Conservation (phyloP, 2,113 vertebrate genomes). For the Sinocyclocheilus rhinocerous region DNA sequence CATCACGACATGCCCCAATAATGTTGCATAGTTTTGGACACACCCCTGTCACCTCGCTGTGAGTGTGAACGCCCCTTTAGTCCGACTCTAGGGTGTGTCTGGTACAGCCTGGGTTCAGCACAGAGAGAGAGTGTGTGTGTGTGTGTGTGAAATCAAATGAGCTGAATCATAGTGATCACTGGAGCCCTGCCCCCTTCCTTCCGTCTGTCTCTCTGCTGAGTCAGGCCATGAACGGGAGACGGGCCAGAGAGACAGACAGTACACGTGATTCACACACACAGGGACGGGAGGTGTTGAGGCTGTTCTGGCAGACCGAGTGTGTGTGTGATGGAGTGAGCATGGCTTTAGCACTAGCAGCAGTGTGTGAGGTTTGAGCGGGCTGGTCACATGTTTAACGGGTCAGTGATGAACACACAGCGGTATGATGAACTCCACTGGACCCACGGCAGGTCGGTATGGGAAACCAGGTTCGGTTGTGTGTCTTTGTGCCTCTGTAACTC, state of each 20-base stretch:
- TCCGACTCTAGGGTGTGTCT: slow-evolving; percentile 5
- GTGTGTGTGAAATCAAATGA: slow-evolving; percentile 20
- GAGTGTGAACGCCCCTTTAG: background rate
- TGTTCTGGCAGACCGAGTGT: slow-evolving; percentile 8
- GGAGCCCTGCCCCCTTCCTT: background rate
- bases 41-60: background rate
- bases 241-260: slow-evolving; percentile 15
- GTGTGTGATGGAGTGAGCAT: slow-evolving; percentile 69
- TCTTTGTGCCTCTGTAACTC: background rate
- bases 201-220: slow-evolving; percentile 50
- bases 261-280: slow-evolving; percentile 35
- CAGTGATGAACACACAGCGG: slow-evolving; percentile 91
- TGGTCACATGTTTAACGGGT: slow-evolving; percentile 96
- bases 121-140: background rate
- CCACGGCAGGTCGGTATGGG: slow-evolving; percentile 51
- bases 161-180: slow-evolving; percentile 54
- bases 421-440: slow-evolving; percentile 81
- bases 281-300: slow-evolving; percentile 1
- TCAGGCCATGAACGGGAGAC: slow-evolving; percentile 41
- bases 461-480: slow-evolving; percentile 69
- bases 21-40: too few species aligned
- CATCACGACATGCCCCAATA: too few species aligned
- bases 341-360: slow-evolving; percentile 40
- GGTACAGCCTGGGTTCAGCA: slow-evolving; percentile 7
- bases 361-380: slow-evolving; percentile 87